Evolutionary conservation across 2,797 vertebrate genomes (phyloP).

Genomic region (Anolis apletophallus): DNA sequence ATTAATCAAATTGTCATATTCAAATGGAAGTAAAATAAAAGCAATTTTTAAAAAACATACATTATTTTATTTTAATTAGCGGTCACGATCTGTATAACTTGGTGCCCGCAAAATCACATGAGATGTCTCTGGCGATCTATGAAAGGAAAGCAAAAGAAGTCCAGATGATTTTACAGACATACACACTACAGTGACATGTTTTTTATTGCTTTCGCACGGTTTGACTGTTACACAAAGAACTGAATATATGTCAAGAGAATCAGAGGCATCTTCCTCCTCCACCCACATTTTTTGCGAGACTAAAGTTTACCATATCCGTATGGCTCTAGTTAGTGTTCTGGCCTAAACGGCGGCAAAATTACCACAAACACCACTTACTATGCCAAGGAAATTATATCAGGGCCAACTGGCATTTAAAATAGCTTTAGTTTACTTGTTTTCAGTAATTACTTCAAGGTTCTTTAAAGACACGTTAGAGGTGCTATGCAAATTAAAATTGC

Average conservation of each 20-base stretch:
- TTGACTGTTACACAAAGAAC: background rate
- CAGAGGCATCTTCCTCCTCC: background rate
- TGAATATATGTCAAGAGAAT: conserved; percentile 20
- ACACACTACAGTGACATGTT: conserved; percentile 8
- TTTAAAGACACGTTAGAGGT: conserved; percentile 31
- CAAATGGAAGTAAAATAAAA: too few relatives aligned
- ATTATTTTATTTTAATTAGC: conserved; percentile 1
- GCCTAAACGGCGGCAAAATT: conserved; percentile 45
- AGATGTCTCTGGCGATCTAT: background rate
- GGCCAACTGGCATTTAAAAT: conserved; percentile 39
- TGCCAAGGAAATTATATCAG: conserved; percentile 39
- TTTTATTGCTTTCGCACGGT: conserved; percentile 1
- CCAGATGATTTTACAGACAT: background rate
- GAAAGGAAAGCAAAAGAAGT: background rate
- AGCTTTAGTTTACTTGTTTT: conserved; percentile 43
- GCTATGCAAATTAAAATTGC: conserved; percentile 18
- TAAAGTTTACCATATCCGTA: conserved; percentile 15
- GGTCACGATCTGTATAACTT: background rate
- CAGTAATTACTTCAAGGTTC: conserved; percentile 44
- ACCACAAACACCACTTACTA: conserved; percentile 19
- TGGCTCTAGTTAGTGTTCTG: conserved; percentile 28
- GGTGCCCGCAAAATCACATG: background rate
- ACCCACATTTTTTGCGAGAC: background rate
- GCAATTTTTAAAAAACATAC: background rate
- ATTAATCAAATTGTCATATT: too few relatives aligned